phyloP scores from a whole-genome alignment of 1,140 invertebrate species.

The Leptopilina clavipes region DNA sequence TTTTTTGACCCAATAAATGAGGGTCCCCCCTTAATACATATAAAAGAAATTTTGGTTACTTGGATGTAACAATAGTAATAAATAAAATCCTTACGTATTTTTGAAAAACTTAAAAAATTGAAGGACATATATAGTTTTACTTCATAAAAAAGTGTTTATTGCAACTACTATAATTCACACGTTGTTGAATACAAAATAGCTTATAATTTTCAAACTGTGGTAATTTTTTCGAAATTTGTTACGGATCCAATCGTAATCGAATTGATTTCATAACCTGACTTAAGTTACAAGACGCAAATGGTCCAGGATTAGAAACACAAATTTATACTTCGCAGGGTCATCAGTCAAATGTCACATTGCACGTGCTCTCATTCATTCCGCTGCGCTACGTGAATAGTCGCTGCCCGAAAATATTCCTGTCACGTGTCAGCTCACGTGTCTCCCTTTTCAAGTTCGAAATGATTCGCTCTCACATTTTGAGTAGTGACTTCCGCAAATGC shows the following conservation, averaged over 20 bases:
- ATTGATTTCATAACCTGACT: conserved; percentile 41
- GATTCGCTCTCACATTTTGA: conserved; percentile 29
- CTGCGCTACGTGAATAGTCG: conserved; percentile 72
- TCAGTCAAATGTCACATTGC: conserved; percentile 68
- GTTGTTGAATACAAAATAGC: no score
- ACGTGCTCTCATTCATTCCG: conserved; percentile 72
- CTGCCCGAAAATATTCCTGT: conserved; percentile 66
- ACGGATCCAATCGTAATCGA: conserved; percentile 47
- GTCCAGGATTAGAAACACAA: conserved; percentile 54
- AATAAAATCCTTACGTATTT: no score
- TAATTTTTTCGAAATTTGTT: no score
- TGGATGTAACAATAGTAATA: no score
- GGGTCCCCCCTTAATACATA: no score
- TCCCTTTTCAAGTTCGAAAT: conserved; percentile 39
- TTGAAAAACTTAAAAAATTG: no score
- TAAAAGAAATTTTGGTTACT: no score
- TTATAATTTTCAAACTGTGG: no score
- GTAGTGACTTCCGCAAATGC: neutral
- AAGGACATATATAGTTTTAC: no score
- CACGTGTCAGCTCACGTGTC: conserved; percentile 57
- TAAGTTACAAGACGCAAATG: conserved; percentile 36
- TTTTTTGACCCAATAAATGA: no score
- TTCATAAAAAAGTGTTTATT: no score
- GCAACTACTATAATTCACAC: no score
- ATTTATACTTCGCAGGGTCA: conserved; percentile 63